Conservation (phyloP, 2,113 vertebrate genomes). For the Halcyon malimbica region DNA sequence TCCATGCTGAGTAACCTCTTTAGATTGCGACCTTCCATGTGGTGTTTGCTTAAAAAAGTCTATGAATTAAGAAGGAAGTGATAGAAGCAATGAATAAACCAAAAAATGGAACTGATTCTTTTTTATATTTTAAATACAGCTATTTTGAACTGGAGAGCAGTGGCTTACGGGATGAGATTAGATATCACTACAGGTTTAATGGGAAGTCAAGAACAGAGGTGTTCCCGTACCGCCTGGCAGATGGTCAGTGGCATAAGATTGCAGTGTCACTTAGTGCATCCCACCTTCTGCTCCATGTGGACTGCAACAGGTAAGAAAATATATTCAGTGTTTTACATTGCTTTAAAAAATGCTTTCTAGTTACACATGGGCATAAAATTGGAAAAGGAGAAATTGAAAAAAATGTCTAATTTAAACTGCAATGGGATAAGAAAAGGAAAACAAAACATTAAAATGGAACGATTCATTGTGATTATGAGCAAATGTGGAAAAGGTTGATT, state of each 20-base stretch:
- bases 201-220: constrained; percentile 88
- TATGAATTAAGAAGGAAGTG: neutral
- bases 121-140: constrained; percentile 70
- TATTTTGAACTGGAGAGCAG: constrained; percentile 98
- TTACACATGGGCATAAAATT: neutral
- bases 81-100: neutral
- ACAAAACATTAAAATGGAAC: constrained; percentile 65
- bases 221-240: constrained; percentile 92
- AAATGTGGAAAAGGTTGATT: constrained; percentile 71
- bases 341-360: neutral
- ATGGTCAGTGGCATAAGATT: constrained; percentile 92
- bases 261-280: constrained; percentile 88
- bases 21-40: neutral
- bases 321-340: neutral
- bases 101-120: neutral
- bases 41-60: neutral
- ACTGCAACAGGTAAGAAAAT: constrained; percentile 90
- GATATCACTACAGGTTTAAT: constrained; percentile 88
- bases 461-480: constrained; percentile 63
- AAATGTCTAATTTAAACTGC: neutral
- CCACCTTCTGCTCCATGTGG: constrained; percentile 88
- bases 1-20: neutral
- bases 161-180: constrained; percentile 89
- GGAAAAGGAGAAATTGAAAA: neutral
- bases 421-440: constrained; percentile 46